Base-by-base conservation (phyloP, 2,797 vertebrate species). In the Hipposideros larvatus region DNA sequence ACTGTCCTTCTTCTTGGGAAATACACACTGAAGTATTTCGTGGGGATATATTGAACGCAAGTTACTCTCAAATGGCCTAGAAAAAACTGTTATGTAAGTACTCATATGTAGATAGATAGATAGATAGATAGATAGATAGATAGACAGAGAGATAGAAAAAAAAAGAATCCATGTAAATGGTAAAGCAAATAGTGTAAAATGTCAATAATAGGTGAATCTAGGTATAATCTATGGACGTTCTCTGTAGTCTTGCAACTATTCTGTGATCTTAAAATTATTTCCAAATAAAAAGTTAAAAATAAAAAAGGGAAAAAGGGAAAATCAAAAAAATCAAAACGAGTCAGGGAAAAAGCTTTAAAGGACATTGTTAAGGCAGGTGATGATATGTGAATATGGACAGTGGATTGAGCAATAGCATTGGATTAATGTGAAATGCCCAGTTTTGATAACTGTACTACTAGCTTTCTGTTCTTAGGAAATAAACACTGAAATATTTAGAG, bases 251-350 rank as follows among this genome's bases (percentile, higher is more conserved):
- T 80, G 31, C 7, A 41, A 41, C 53, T 86, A 8, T 46, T 86
- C 77, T 87, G 11, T n/a, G 46, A 73, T 15, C 34, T 59, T 37
- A 41, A 94, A 79, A 87, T 57, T 51, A 79, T 24, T 90, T 84
- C 66, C 61, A 66, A 66, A 68, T 53, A 75, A 84, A 94, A 90
- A 66, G 46, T 51, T 75, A 87, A 92, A 91, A 65, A 34, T 78
- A 37, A 75, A 70, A 74, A 66, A 80, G 37, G 2, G 37, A 37
- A 37, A 37, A 37, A 37, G 37, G 37, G 37, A 37, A 37, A 37
- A 37, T 37, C 2, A 37, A 37, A 37, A 37, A 37, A 37, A 37
- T 37, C 53, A 57, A 70, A 88, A 77, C n/a, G 74, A 95, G n/a
- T 15, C 28, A 41, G 70, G 74, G 41, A 6, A 28, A 80, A 41